Conservation (phyloP, 1,140 invertebrate species). For the Magallana gigas region DNA sequence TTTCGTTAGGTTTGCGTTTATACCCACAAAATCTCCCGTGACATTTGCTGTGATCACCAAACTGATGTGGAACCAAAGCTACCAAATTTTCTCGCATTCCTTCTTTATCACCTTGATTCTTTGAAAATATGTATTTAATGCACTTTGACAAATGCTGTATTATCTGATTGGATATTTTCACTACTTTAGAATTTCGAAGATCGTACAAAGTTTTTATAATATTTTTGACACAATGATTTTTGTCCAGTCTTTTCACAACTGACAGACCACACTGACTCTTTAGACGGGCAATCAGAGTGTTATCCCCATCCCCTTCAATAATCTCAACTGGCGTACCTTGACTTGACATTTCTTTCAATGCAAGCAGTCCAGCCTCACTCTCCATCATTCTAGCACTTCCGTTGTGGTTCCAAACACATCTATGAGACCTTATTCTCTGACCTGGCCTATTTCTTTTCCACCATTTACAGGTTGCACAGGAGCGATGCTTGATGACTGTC, state of each 20-base stretch:
- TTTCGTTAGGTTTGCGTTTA: slow-evolving; percentile 42
- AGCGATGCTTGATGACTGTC: slow-evolving; percentile 36
- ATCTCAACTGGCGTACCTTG: slow-evolving; percentile 36
- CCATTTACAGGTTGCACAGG: slow-evolving; percentile 29
- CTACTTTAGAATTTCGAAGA: not conserved
- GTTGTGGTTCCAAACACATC: slow-evolving; percentile 36
- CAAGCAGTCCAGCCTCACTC: slow-evolving; percentile 1
- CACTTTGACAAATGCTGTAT: slow-evolving; percentile 54
- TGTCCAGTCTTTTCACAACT: slow-evolving; percentile 32
- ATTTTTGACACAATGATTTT: slow-evolving; percentile 33
- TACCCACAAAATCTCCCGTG: slow-evolving; percentile 48
- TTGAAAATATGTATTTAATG: slow-evolving; percentile 57
- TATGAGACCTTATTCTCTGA: not conserved
- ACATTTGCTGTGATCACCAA: slow-evolving; percentile 50
- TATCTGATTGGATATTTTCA: slow-evolving; percentile 50
- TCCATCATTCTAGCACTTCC: slow-evolving; percentile 34
- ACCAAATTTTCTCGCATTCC: slow-evolving; percentile 50
- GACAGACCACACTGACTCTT: not conserved
- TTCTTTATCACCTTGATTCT: slow-evolving; percentile 53
- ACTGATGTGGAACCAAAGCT: slow-evolving; percentile 53
- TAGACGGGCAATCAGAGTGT: slow-evolving; percentile 31
- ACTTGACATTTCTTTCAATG: slow-evolving; percentile 21
- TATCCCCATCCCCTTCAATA: slow-evolving; percentile 40
- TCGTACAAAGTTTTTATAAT: slow-evolving; percentile 5
- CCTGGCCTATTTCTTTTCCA: slow-evolving; percentile 45